Conservation (phyloP, 2,888 invertebrate genomes). For the Trichogramma evanescens region DNA sequence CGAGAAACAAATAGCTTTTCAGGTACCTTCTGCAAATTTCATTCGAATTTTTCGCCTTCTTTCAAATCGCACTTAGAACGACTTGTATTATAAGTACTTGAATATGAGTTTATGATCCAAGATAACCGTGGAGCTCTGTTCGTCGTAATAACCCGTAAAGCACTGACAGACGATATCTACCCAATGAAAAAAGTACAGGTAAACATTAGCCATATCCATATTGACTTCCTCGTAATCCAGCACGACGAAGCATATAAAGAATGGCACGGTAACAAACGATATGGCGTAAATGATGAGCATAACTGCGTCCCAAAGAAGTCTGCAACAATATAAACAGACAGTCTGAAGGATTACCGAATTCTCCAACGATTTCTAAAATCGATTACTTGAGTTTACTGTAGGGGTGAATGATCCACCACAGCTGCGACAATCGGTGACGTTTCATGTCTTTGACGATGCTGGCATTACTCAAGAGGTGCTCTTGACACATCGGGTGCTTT, state of each 20-base stretch:
- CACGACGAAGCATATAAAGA: slow-evolving; percentile 34
- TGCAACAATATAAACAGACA: slow-evolving; percentile 16
- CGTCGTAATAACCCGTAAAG: slow-evolving; percentile 32
- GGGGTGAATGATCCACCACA: slow-evolving; percentile 41
- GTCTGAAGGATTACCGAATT: no score
- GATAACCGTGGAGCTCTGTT: slow-evolving; percentile 24
- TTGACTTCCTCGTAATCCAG: slow-evolving; percentile 31
- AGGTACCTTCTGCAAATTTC: slow-evolving; percentile 29
- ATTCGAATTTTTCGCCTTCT: not conserved
- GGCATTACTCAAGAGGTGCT: slow-evolving; percentile 32
- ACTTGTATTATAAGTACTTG: slow-evolving; percentile 25
- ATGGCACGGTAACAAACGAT: slow-evolving; percentile 38
- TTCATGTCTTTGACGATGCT: slow-evolving; percentile 31
- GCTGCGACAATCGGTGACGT: slow-evolving; percentile 25
- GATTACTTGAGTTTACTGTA: slow-evolving; percentile 31
- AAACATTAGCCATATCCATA: slow-evolving; percentile 31
- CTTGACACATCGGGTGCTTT: slow-evolving; percentile 31
- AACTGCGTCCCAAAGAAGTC: slow-evolving; percentile 37
- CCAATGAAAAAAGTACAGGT: slow-evolving; percentile 38
- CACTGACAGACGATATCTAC: slow-evolving; percentile 35
- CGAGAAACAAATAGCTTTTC: slow-evolving; percentile 30
- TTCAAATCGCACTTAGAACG: not conserved
- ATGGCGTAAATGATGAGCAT: slow-evolving; percentile 34
- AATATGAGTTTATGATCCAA: slow-evolving; percentile 31
- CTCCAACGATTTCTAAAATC: no score